phyloP scores from a whole-genome alignment of 2,113 vertebrate species.

The Antennarius striatus region DNA sequence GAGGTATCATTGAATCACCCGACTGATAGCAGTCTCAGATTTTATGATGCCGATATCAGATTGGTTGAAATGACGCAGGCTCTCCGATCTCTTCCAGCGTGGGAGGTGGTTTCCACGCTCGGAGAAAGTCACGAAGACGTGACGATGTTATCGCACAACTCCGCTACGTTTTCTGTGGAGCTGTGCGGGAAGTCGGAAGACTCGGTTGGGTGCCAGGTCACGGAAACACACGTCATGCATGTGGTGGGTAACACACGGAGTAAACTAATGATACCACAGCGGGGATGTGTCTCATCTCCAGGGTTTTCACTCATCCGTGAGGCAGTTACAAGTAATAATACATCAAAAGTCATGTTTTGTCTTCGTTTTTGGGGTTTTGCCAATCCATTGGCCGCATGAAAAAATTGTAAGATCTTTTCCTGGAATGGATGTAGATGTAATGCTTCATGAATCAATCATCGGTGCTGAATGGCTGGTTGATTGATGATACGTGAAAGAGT shows the following conservation, averaged over 20 bases:
- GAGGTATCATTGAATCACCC: not conserved
- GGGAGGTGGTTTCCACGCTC: slow-evolving; percentile 41
- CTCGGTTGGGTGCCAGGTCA: slow-evolving; percentile 12
- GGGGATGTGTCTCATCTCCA: not conserved
- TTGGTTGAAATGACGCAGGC: not conserved
- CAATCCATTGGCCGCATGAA: too few species aligned
- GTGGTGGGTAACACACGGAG: slow-evolving; percentile 53
- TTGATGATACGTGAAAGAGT: too few species aligned
- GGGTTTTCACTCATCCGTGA: not conserved
- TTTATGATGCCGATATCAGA: too few species aligned
- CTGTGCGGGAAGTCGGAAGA: slow-evolving; percentile 37
- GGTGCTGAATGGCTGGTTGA: not conserved
- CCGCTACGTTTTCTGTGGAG: slow-evolving; percentile 54
- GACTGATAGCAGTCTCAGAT: too few species aligned
- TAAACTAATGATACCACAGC: not conserved
- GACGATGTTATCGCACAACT: slow-evolving; percentile 50
- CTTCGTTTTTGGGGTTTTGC: too few species aligned
- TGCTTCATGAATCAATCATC: not conserved
- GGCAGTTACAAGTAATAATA: too few species aligned
- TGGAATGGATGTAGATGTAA: too few species aligned
- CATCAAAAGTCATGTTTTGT: too few species aligned
- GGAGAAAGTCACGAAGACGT: slow-evolving; percentile 10
- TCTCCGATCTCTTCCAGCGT: slow-evolving; percentile 45
- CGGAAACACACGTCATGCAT: slow-evolving; percentile 31
- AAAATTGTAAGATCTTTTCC: not conserved